These are phyloP conservation scores for Choristoneura rosaceana DNA, from an alignment of 2,888 invertebrate genomes.

Conservation along the genomic window DNA sequence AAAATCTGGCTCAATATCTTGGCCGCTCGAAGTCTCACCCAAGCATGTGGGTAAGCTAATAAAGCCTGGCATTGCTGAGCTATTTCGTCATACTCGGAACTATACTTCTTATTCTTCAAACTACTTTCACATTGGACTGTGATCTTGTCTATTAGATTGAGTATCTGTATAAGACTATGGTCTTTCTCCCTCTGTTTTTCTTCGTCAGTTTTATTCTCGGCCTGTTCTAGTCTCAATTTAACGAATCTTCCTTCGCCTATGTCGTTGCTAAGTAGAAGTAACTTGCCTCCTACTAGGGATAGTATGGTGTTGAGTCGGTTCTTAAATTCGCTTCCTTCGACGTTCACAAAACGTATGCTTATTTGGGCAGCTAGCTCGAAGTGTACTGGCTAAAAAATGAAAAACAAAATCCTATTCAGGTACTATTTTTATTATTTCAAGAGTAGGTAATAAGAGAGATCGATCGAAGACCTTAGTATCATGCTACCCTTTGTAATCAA, in stretches of 20 bases:
- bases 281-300: slow-evolving; percentile 84
- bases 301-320: slow-evolving; percentile 86
- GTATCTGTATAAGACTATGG: slow-evolving; percentile 90
- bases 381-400: slow-evolving; percentile 84
- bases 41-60: slow-evolving; percentile 92
- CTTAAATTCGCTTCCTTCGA: slow-evolving; percentile 90
- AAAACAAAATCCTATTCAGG: not conserved
- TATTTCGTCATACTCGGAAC: slow-evolving; percentile 83
- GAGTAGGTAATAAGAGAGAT: too few species aligned
- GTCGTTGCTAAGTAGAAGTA: slow-evolving; percentile 79
- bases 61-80: slow-evolving; percentile 89
- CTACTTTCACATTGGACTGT: slow-evolving; percentile 86
- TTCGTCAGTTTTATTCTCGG: slow-evolving; percentile 76
- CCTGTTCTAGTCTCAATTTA: slow-evolving; percentile 75
- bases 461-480: too few species aligned
- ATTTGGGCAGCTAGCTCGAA: slow-evolving; percentile 92
- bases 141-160: slow-evolving; percentile 89
- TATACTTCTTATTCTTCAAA: slow-evolving; percentile 80
- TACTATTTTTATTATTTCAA: too few species aligned
- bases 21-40: slow-evolving; percentile 92
- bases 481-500: too few species aligned
- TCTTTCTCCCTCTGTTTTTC: slow-evolving; percentile 88
- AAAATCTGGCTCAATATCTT: slow-evolving; percentile 92
- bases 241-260: slow-evolving; percentile 87
- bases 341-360: slow-evolving; percentile 91